Percentiles rank a stretch among this genome's conserved stretches.
These are phyloP conservation scores for Erinaceus europaeus DNA, from an alignment of 2,113 vertebrate species.

Conservation along the genomic window DNA sequence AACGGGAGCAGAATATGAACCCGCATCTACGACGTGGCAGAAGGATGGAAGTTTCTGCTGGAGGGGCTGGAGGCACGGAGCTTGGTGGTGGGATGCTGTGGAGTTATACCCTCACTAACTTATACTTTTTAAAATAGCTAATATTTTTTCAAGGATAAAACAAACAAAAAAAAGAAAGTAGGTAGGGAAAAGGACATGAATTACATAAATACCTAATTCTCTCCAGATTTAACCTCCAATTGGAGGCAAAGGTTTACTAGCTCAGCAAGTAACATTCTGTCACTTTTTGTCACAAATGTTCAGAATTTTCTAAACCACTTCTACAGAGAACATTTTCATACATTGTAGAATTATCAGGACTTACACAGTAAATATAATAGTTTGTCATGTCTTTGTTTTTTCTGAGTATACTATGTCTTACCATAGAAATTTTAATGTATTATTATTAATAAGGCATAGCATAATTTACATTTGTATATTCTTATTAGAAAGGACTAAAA, in stretches of 20 bases:
- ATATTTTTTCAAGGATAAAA: too few species aligned
- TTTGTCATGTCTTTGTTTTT: slow-evolving; percentile 19
- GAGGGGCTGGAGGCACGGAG: too few species aligned
- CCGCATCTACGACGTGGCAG: too few species aligned
- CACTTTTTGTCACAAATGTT: not conserved
- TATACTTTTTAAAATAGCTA: too few species aligned
- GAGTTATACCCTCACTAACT: too few species aligned
- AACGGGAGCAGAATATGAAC: too few species aligned
- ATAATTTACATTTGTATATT: slow-evolving; percentile 52
- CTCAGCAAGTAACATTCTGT: not conserved
- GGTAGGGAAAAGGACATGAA: too few species aligned
- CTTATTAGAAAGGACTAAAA: slow-evolving; percentile 33
- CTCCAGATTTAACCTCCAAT: slow-evolving; percentile 7
- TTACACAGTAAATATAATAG: slow-evolving; percentile 17
- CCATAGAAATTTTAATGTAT: slow-evolving; percentile 54
- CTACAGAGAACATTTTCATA: slow-evolving; percentile 23
- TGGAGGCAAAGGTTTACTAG: not conserved
- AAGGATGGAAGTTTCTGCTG: too few species aligned
- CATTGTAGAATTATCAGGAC: not conserved
- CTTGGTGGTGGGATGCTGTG: too few species aligned
- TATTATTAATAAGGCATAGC: slow-evolving; percentile 42
- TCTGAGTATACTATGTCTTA: slow-evolving; percentile 58
- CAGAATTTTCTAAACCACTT: not conserved
- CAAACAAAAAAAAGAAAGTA: too few species aligned
- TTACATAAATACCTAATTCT: too few species aligned